Conservation (phyloP, 2,113 vertebrate genomes). For the Charina bottae region DNA sequence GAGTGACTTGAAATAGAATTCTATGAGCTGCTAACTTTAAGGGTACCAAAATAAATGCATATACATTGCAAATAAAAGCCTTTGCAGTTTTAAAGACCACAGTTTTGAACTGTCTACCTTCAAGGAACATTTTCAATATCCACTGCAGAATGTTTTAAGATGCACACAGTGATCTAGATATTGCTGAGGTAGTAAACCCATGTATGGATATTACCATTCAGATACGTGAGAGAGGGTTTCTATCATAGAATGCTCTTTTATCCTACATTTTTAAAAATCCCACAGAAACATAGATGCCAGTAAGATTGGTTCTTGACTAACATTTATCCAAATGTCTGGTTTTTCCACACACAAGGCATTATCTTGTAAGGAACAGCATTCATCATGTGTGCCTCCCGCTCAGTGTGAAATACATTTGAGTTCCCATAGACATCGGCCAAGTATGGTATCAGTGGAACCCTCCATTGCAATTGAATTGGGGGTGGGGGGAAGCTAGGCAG, state of each 20-base stretch:
- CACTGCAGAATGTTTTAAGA: not conserved
- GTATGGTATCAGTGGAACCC: not conserved
- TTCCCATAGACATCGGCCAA: not conserved
- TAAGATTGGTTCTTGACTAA: not conserved
- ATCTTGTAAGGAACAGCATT: not conserved
- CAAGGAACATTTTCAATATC: not conserved
- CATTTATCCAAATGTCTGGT: not conserved
- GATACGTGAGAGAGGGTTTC: not conserved
- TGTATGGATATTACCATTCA: not conserved
- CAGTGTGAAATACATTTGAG: not conserved
- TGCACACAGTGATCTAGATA: not conserved
- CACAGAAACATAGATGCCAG: not conserved
- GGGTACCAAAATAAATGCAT: not conserved
- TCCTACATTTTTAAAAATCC: not conserved
- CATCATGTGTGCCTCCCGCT: not conserved
- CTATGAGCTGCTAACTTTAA: not conserved
- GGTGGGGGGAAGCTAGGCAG: not conserved
- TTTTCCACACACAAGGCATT: not conserved
- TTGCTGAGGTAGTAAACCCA: not conserved
- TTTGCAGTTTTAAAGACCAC: not conserved
- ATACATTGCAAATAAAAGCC: not conserved
- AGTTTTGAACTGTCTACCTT: not conserved
- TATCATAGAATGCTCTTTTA: not conserved
- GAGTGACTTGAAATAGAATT: not conserved
- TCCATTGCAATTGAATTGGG: not conserved